These are phyloP conservation scores for Microtus agrestis DNA, from an alignment of 2,797 vertebrate species.

Conservation along the genomic window DNA sequence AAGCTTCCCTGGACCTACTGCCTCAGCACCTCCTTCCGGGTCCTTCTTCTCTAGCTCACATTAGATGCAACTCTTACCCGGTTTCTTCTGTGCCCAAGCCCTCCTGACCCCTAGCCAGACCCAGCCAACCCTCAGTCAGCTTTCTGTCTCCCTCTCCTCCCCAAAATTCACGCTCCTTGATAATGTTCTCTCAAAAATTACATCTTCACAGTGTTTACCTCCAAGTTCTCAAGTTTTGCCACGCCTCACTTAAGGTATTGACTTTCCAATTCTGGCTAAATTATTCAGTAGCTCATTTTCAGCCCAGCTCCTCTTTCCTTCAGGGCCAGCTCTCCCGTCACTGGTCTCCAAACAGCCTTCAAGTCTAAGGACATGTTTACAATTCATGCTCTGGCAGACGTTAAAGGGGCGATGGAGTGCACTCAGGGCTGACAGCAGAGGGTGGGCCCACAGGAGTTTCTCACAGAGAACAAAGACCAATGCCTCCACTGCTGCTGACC, in stretches of 20 bases:
- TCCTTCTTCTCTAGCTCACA: background rate
- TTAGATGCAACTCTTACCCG: background rate
- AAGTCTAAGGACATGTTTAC: conserved; percentile 70
- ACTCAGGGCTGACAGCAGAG: conserved; percentile 13
- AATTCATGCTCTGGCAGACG: conserved; percentile 67
- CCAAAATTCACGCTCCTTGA: background rate
- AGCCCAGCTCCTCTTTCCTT: conserved; percentile 71
- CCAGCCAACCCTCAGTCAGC: background rate
- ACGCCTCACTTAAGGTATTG: conserved; percentile 76
- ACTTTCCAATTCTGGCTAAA: conserved; percentile 80
- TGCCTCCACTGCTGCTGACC: conserved; percentile 21
- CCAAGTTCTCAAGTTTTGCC: conserved; percentile 55
- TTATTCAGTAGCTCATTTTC: conserved; percentile 83
- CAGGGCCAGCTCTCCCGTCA: conserved; percentile 62
- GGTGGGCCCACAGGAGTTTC: conserved; percentile 43
- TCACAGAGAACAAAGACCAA: conserved; percentile 44
- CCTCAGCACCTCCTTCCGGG: background rate
- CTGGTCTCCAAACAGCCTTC: conserved; percentile 65
- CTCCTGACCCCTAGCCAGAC: background rate
- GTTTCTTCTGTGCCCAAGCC: background rate
- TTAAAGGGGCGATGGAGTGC: conserved; percentile 25
- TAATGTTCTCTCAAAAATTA: conserved; percentile 62
- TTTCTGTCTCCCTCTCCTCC: background rate
- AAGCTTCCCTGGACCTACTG: background rate
- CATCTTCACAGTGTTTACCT: conserved; percentile 60